Evolutionary conservation across 2,888 invertebrate genomes (phyloP).

Genomic region (Caprella mutica): DNA sequence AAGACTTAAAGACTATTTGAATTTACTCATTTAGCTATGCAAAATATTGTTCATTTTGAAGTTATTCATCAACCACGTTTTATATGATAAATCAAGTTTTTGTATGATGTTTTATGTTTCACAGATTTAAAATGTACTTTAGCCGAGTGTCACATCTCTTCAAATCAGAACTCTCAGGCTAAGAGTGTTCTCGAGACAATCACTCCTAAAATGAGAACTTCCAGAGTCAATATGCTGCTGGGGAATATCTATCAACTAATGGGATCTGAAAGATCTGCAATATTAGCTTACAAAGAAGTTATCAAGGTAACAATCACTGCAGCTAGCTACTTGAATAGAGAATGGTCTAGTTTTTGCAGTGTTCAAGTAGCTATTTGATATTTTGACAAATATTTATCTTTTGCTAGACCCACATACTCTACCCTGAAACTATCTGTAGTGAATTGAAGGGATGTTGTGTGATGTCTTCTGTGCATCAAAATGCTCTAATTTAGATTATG

Average conservation of each 20-base stretch:
- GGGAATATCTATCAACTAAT: conserved; percentile 59
- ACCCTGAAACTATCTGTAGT: too few relatives aligned
- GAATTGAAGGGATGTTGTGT: too few relatives aligned
- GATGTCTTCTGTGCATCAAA: too few relatives aligned
- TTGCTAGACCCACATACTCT: too few relatives aligned
- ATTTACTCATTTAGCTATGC: too few relatives aligned
- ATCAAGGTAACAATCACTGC: conserved; percentile 45
- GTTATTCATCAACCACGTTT: conserved; percentile 2
- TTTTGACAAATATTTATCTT: too few relatives aligned
- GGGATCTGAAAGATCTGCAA: conserved; percentile 59
- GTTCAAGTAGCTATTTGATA: too few relatives aligned
- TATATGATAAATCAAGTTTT: background rate
- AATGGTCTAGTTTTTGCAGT: too few relatives aligned
- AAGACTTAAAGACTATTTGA: too few relatives aligned
- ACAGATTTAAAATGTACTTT: conserved; percentile 59
- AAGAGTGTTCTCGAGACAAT: conserved; percentile 46
- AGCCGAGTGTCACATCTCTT: conserved; percentile 55
- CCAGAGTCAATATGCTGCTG: conserved; percentile 64
- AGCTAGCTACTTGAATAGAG: too few relatives aligned
- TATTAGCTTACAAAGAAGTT: conserved; percentile 65
- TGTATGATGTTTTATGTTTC: background rate
- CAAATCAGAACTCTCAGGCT: conserved; percentile 54
- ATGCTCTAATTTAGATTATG: too few relatives aligned
- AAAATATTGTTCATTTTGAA: conserved; percentile 24
- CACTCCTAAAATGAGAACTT: conserved; percentile 54